Conservation (phyloP, 1,140 invertebrate genomes). For the Lucilia sericata region DNA sequence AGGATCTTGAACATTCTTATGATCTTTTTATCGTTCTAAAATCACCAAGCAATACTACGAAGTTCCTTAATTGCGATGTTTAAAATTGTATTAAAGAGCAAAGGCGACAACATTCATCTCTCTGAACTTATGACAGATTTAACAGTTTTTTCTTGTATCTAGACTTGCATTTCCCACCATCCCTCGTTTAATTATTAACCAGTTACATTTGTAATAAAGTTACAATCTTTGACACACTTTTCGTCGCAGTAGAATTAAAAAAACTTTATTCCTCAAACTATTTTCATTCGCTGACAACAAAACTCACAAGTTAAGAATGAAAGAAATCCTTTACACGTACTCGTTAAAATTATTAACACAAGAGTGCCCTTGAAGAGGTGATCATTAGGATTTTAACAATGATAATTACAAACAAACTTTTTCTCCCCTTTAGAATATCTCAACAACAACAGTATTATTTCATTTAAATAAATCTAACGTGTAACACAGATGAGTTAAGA, state of each 20-base stretch:
- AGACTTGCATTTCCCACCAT: too few species aligned
- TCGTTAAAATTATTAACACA: conserved; percentile 57
- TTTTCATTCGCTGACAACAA: not conserved
- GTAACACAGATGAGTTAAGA: not conserved
- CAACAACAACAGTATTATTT: not conserved
- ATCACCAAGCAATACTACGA: too few species aligned
- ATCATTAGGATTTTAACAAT: conserved; percentile 57
- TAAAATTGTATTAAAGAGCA: too few species aligned
- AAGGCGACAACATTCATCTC: too few species aligned
- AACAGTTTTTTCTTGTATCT: too few species aligned
- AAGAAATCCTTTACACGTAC: conserved; percentile 25
- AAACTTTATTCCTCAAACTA: too few species aligned
- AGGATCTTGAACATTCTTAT: too few species aligned
- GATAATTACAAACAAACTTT: not conserved
- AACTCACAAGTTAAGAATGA: not conserved
- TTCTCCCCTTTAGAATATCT: too few species aligned
- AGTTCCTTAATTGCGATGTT: too few species aligned
- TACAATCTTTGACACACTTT: not conserved
- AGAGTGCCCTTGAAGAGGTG: conserved; percentile 59
- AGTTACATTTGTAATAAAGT: not conserved
- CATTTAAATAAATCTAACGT: not conserved
- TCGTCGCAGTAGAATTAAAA: too few species aligned
- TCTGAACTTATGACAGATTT: too few species aligned
- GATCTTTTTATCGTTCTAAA: too few species aligned
- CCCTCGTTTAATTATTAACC: not conserved